These are phyloP conservation scores for Motacilla tschutschensis DNA, from an alignment of 2,113 vertebrate species.

Conservation along the genomic window DNA sequence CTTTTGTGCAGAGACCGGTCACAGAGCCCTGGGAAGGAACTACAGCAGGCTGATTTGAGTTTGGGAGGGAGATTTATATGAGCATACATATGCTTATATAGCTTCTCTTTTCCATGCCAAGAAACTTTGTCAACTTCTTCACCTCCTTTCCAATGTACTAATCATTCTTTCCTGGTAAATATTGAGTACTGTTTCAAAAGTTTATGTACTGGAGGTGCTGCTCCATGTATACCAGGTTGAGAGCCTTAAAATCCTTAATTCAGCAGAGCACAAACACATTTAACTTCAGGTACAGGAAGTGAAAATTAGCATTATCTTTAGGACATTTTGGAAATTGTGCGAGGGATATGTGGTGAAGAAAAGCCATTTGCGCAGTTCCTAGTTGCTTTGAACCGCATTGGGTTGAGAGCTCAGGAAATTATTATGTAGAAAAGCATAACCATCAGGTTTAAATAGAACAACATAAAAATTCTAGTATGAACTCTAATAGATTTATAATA, in stretches of 20 bases:
- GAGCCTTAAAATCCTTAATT: background rate
- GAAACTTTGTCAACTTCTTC: background rate
- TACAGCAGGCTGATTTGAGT: background rate
- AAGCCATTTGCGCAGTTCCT: background rate
- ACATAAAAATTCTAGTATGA: background rate
- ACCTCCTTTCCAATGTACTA: background rate
- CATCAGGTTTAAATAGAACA: background rate
- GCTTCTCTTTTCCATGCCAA: background rate
- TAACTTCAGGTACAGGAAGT: background rate
- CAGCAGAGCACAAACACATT: background rate
- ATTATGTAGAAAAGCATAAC: background rate
- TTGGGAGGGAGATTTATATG: background rate
- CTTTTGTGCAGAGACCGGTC: background rate
- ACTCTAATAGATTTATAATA: background rate
- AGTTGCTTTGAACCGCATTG: background rate
- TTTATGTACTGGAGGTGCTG: background rate
- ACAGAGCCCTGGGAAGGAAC: background rate
- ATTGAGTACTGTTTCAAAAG: background rate
- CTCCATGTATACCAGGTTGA: background rate
- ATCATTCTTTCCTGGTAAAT: background rate
- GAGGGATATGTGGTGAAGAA: background rate
- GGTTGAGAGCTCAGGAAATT: background rate
- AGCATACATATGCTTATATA: background rate
- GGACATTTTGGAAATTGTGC: background rate
- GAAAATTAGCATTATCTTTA: background rate